phyloP scores from a whole-genome alignment of 2,113 vertebrate genomes.

The Ascaphus truei region DNA sequence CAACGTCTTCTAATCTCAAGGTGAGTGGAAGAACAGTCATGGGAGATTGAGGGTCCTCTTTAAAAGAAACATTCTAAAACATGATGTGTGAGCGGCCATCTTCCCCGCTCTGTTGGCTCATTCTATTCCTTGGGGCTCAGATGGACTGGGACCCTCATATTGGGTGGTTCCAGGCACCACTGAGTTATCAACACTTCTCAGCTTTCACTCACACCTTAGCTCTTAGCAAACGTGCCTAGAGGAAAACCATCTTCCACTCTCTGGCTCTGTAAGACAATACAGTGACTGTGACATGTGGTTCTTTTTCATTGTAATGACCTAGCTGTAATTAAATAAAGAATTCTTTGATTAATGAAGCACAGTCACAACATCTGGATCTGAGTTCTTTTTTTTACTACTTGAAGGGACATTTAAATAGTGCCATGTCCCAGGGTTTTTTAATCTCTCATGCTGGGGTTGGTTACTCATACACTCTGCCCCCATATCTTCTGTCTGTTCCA shows the following conservation, averaged over 20 bases:
- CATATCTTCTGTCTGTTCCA: no score
- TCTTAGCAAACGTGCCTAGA: constrained; percentile 44
- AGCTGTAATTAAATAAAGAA: constrained; percentile 53
- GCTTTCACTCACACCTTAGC: constrained; percentile 34
- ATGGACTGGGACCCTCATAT: not conserved
- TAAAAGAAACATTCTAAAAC: not conserved
- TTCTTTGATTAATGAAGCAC: constrained; percentile 52
- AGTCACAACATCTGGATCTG: not conserved
- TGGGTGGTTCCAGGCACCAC: not conserved
- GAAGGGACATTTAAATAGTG: not conserved
- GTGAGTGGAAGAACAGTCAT: not conserved
- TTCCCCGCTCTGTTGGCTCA: no score
- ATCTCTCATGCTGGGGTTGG: no score
- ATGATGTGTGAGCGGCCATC: not conserved
- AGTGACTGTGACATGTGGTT: constrained; percentile 59
- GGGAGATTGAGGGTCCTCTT: not conserved
- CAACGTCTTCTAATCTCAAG: no score
- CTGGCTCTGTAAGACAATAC: constrained; percentile 44
- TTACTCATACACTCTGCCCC: no score
- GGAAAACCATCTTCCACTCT: constrained; percentile 29
- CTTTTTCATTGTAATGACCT: constrained; percentile 60
- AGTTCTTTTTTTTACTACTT: not conserved
- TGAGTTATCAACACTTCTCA: not conserved
- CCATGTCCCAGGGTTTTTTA: no score
- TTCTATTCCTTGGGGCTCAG: no score